phyloP scores from a whole-genome alignment of 2,797 vertebrate genomes.

The Lepidocolaptes lacrymiger region DNA sequence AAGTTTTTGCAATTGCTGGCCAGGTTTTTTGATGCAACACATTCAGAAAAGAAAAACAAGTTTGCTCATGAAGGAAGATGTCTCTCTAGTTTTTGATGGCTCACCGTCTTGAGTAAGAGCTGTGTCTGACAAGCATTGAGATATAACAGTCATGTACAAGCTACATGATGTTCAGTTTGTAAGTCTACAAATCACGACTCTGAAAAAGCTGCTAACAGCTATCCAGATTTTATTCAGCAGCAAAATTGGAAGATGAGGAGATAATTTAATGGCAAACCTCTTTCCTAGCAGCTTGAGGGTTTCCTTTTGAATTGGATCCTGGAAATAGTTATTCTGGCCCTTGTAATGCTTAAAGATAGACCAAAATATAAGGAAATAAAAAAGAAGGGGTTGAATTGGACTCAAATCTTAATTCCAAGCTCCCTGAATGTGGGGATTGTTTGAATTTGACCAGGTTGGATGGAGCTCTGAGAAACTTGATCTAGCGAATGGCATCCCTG shows the following conservation, averaged over 20 bases:
- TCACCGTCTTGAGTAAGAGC: background rate
- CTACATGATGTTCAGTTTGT: slow-evolving; percentile 32
- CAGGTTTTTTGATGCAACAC: slow-evolving; percentile 23
- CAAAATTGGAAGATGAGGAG: slow-evolving; percentile 45
- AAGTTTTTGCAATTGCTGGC: slow-evolving; percentile 34
- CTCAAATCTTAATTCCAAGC: background rate
- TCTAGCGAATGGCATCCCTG: background rate
- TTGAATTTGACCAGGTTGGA: background rate
- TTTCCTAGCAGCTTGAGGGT: slow-evolving; percentile 29
- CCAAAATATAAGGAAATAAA: background rate
- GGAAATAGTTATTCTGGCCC: slow-evolving; percentile 33
- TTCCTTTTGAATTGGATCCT: slow-evolving; percentile 48
- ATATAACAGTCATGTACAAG: background rate
- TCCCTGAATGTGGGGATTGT: slow-evolving; percentile 14
- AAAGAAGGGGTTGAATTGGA: background rate
- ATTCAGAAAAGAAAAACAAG: slow-evolving; percentile 51
- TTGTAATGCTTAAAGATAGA: slow-evolving; percentile 8
- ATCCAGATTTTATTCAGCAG: slow-evolving; percentile 26
- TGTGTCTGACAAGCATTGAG: background rate
- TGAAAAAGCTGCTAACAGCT: slow-evolving; percentile 43
- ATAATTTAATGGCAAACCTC: slow-evolving; percentile 35
- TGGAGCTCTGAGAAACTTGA: background rate
- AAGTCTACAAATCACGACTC: slow-evolving; percentile 37
- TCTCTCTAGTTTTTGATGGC: slow-evolving; percentile 11
- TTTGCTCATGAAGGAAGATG: slow-evolving; percentile 22